These are phyloP conservation scores for Diarsia dahlii DNA, from an alignment of 2,888 invertebrate genomes.

Conservation along the genomic window DNA sequence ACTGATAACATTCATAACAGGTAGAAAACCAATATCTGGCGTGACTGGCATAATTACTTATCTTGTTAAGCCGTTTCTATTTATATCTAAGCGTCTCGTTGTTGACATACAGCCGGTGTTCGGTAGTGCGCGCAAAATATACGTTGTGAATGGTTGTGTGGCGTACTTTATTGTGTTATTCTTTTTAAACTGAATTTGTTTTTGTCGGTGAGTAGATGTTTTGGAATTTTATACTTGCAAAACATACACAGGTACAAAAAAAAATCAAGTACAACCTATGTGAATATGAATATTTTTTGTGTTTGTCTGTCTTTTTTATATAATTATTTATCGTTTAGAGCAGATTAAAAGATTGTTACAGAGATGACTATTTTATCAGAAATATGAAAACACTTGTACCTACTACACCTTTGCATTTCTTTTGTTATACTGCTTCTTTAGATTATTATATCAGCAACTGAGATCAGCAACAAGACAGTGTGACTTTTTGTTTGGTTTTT, in stretches of 20 bases:
- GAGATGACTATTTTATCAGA: background rate
- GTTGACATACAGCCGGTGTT: no score
- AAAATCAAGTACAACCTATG: no score
- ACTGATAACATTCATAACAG: background rate
- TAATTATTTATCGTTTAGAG: background rate
- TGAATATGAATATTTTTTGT: background rate
- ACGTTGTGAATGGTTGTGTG: background rate
- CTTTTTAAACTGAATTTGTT: background rate
- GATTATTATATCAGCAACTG: background rate
- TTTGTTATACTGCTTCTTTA: background rate
- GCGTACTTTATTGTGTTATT: background rate
- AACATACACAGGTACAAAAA: no score
- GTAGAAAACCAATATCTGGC: background rate
- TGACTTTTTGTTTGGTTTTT: background rate
- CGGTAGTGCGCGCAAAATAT: background rate
- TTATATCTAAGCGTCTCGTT: background rate
- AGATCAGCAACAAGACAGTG: background rate
- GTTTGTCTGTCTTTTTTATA: background rate
- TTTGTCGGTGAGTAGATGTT: conserved; percentile 1
- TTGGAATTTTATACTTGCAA: background rate
- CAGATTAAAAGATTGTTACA: background rate
- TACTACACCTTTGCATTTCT: background rate
- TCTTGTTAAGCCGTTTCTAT: background rate
- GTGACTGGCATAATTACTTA: background rate
- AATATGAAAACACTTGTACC: background rate